These are phyloP conservation scores for Choristoneura fumiferana DNA, from an alignment of 1,140 invertebrate species.

Conservation along the genomic window DNA sequence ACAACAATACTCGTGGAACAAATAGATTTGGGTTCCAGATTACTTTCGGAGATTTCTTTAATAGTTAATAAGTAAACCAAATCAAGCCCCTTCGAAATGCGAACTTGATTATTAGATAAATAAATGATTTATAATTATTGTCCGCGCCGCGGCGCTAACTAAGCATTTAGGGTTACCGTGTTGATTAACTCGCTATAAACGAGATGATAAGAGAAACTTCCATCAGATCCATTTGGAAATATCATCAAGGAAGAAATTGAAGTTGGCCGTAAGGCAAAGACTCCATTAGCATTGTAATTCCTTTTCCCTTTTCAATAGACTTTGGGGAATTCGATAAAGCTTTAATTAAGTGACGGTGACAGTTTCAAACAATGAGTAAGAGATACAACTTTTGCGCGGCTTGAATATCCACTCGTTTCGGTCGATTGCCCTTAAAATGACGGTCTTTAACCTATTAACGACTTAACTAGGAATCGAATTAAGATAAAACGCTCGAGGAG, in stretches of 20 bases:
- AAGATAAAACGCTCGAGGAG: slow-evolving; percentile 2
- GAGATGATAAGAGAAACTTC: slow-evolving; percentile 20
- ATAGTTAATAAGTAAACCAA: too few species aligned
- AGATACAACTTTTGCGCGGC: slow-evolving; percentile 9
- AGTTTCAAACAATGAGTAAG: slow-evolving; percentile 17
- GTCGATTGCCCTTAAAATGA: slow-evolving; percentile 11
- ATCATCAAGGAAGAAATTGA: slow-evolving; percentile 36
- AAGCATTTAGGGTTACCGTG: slow-evolving; percentile 17
- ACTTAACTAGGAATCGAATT: slow-evolving; percentile 2
- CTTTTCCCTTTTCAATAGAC: slow-evolving; percentile 35
- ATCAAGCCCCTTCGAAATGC: too few species aligned
- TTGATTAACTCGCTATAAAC: slow-evolving; percentile 19
- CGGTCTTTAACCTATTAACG: slow-evolving; percentile 14
- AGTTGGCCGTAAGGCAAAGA: slow-evolving; percentile 29
- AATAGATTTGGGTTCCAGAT: too few species aligned
- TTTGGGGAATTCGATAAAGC: slow-evolving; percentile 45
- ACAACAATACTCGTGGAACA: too few species aligned
- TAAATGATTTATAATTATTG: slow-evolving; percentile 4
- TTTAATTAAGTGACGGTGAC: slow-evolving; percentile 21
- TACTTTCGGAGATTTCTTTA: too few species aligned
- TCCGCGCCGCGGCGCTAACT: background rate
- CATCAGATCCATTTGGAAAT: slow-evolving; percentile 30
- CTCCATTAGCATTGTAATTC: slow-evolving; percentile 55
- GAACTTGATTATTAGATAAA: background rate
- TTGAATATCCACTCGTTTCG: slow-evolving; percentile 8